These are phyloP conservation scores for Zhengitettix transpicula DNA, from an alignment of 2,888 invertebrate species.

Conservation along the genomic window DNA sequence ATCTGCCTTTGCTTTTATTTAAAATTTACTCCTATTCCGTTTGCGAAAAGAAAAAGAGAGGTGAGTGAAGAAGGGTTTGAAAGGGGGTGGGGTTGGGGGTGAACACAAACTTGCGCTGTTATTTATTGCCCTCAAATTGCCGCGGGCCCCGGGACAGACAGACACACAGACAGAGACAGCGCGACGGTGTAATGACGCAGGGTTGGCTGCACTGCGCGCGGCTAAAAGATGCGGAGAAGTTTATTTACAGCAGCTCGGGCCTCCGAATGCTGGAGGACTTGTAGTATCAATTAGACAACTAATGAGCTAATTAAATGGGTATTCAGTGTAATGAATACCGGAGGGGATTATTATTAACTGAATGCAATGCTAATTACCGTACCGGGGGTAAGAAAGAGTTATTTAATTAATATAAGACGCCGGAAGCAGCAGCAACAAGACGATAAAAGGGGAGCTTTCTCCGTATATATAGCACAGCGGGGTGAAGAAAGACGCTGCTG, in stretches of 20 bases:
- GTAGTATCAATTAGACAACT: conserved; percentile 32
- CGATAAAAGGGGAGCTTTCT: neutral
- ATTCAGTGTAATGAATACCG: conserved; percentile 31
- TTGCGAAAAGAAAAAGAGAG: no score
- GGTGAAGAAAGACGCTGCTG: neutral
- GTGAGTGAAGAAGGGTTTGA: no score
- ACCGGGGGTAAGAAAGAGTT: conserved; percentile 12
- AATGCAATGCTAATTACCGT: conserved; percentile 17
- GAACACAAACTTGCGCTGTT: no score
- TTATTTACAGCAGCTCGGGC: conserved; percentile 7
- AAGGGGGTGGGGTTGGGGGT: no score
- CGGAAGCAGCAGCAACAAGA: conserved; percentile 3
- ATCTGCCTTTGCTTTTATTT: no score
- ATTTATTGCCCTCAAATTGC: no score
- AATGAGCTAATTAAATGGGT: conserved; percentile 35
- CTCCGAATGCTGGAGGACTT: neutral
- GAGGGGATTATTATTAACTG: conserved; percentile 20
- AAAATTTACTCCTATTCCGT: no score
- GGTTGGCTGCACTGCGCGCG: neutral
- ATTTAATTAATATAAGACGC: conserved; percentile 14
- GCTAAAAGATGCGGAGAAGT: conserved; percentile 5
- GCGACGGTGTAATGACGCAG: neutral
- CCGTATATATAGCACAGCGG: neutral
- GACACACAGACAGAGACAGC: neutral
- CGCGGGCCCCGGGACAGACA: no score